Evolutionary conservation across 1,140 invertebrate genomes (phyloP).

Genomic region (Mesaphorura yosii): DNA sequence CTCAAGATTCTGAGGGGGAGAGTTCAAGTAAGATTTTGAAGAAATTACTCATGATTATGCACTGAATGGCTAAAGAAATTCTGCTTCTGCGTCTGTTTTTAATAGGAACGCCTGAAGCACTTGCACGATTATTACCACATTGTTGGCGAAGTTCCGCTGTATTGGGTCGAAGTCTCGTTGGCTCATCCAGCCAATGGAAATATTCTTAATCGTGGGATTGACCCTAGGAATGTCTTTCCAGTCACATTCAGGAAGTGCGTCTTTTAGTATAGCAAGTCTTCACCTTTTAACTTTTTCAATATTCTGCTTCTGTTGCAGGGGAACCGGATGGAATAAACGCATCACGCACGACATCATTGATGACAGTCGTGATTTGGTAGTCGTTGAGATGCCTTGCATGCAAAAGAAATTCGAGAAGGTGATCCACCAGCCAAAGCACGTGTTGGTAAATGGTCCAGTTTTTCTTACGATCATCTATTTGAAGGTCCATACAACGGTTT

Average conservation of each 20-base stretch:
- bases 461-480: not conserved
- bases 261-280: not conserved
- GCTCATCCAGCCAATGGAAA: not conserved
- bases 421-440: no score
- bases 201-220: not conserved
- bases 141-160: slow-evolving; percentile 8
- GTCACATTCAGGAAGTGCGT: not conserved
- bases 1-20: not conserved
- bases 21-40: not conserved
- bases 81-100: no score
- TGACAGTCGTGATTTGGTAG: slow-evolving; percentile 9
- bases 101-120: not conserved
- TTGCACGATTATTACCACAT: slow-evolving; percentile 4
- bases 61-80: not conserved
- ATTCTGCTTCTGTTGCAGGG: slow-evolving; percentile 5
- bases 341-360: slow-evolving; percentile 13
- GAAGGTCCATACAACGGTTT: not conserved
- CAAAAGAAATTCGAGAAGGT: slow-evolving; percentile 3
- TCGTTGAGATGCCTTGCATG: slow-evolving; percentile 16
- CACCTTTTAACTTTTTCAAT: not conserved
- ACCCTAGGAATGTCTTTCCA: not conserved
- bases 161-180: slow-evolving; percentile 9
- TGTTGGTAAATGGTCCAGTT: no score
- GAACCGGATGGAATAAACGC: slow-evolving; percentile 5
- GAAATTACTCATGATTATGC: not conserved